A percentile compares a stretch with the other conserved stretches of the same genome.
phyloP scores from a whole-genome alignment of 2,888 invertebrate genomes.

The Ligdia adustata region DNA sequence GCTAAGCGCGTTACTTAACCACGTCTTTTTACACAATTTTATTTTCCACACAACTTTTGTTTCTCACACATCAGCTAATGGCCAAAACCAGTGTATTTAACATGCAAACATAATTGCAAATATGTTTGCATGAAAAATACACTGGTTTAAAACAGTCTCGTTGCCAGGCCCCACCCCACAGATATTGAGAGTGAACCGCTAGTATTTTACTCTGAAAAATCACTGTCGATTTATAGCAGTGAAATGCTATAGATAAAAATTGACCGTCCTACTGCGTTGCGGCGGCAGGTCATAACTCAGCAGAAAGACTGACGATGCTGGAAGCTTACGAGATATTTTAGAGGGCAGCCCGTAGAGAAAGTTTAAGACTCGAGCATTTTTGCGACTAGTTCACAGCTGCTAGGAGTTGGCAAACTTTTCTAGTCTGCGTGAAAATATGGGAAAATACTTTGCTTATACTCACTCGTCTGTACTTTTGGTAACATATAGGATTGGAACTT shows the following conservation, averaged over 20 bases:
- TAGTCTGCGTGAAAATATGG: constrained; percentile 16
- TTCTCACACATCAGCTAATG: too few species aligned
- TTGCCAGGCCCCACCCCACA: constrained; percentile 42
- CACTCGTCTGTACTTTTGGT: too few species aligned
- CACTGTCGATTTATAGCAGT: constrained; percentile 68
- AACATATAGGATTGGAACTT: too few species aligned
- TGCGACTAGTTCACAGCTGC: constrained; percentile 34
- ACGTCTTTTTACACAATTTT: too few species aligned
- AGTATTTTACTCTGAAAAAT: constrained; percentile 72
- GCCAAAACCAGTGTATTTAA: too few species aligned
- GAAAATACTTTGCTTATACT: neutral
- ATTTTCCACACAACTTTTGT: too few species aligned
- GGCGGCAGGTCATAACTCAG: constrained; percentile 47
- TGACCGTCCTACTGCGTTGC: constrained; percentile 54
- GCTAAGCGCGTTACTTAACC: too few species aligned
- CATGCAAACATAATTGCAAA: too few species aligned
- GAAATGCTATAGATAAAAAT: constrained; percentile 69
- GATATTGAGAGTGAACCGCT: constrained; percentile 62
- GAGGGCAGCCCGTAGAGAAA: constrained; percentile 24
- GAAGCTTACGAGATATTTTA: constrained; percentile 42
- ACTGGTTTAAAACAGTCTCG: too few species aligned
- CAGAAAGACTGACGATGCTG: constrained; percentile 34
- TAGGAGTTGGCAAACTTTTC: constrained; percentile 29
- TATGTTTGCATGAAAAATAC: too few species aligned
- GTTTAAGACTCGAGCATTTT: constrained; percentile 31